Evolutionary conservation across 92 coral and sea anemone genomes (phyloP), one percentile per base, ranked within the genome.

Genomic region (Epizoanthus ramosus): DNA sequence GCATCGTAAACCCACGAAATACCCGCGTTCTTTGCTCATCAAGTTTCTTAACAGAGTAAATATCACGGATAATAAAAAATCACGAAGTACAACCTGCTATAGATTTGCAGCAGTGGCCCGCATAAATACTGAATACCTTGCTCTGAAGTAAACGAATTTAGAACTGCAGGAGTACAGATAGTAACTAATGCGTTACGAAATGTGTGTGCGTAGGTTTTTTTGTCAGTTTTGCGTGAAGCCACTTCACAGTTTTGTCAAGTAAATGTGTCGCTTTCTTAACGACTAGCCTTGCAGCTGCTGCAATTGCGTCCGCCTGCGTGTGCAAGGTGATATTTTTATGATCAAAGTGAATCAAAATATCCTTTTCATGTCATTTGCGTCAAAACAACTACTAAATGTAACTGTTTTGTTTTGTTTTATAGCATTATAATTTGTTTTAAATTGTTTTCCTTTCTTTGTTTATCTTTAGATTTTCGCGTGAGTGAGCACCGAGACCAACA

Each of bases 321-420:
- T 43, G 13, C 37, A 39, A 5, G 37, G 28, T n/a, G 33, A 77
- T 67, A 28, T 14, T 35, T 13, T 67, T 67, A 16, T 33, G 41
- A 37, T 24, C 15, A 39, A 16, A 60, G 14, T 35, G 16, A 39
- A 10, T 53, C 35, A 10, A 39, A 35, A 59, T 60, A 58, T 13
- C 17, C 5, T 8, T 18, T 53, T n/a, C 81, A 25, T 74, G 18
- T 74, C 10, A 8, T 63, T 77, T 77, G 71, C 82, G 82, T 77
- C 71, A 60, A 14, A 61, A 60, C 17, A 5, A 1, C 21, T 60
- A 41, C 22, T 2, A 61, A 12, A 19, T 61, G 58, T 58, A 76
- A 61, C 69, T 24, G 19, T 63, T 77, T 57, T 75, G 47, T 67
- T 67, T 67, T 67, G 19, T 68, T 35, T 28, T 50, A 12, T 50